Base-by-base conservation (phyloP, 2,113 vertebrate species). In the Puntigrus tetrazona region DNA sequence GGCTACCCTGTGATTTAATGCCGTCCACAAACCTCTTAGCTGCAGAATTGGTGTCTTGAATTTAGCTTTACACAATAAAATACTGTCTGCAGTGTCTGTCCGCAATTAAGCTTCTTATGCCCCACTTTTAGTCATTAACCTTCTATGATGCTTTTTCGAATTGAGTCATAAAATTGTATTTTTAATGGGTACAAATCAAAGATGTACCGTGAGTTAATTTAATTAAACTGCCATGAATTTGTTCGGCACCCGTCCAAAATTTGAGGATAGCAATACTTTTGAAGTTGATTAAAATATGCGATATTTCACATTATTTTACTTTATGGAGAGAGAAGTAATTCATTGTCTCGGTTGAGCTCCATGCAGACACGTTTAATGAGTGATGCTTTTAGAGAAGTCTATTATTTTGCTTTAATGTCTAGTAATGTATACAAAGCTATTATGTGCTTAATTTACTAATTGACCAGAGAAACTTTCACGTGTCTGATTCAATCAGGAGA, bases 221-320 rank as follows among this genome's bases (percentile, higher is more conserved):
- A 94, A 94, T 95, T 94, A 93, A 94, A 88, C 84, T 81, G 86
- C 91, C 87, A 91, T 87, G 89, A 85, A 93, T 92, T 91, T 85
- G 87, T 90, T 90, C 92, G 91, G 92, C 93, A 78, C 81, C 29
- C 81, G 75, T 94, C 94, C 94, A 94, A 92, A 92, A 90, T 92
- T 93, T 91, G 82, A 93, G 90, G 80, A 89, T 87, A 89, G 90
- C 92, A 89, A 92, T 92, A 93, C 91, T 85, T 87, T 52, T 85
- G 91, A 93, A 94, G 93, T 93, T 95, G 94, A 95, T 94, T 94
- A 94, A 94, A 94, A 94, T 95, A 94, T 93, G 92, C 87, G 90
- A 92, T 94, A 94, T 93, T 94, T 95, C 91, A 90, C 93, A 95
- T 94, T 93, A 95, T 93, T 94, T 93, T 89, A 90, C 92, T 94